Percentiles rank a stretch among this genome's conserved stretches.
These are phyloP conservation scores for Aphis craccivora DNA, from an alignment of 1,140 invertebrate species.

Conservation along the genomic window DNA sequence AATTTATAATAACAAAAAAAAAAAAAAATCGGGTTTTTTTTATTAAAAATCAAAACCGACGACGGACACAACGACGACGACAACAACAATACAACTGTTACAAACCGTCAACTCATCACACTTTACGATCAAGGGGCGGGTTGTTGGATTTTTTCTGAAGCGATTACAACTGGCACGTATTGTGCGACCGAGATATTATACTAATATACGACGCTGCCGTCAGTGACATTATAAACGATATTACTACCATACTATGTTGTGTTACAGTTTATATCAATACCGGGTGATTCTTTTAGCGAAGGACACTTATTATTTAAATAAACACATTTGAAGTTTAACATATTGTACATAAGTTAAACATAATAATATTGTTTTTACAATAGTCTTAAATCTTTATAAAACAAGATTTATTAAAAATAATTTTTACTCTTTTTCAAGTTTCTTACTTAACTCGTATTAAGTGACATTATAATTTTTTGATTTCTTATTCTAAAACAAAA, in stretches of 20 bases:
- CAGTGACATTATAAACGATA: neutral
- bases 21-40: neutral
- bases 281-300: neutral
- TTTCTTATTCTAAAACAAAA: neutral
- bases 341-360: neutral
- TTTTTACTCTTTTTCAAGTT: neutral
- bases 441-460: neutral
- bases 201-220: neutral
- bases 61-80: neutral
- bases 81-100: slow-evolving; percentile 18
- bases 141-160: slow-evolving; percentile 33
- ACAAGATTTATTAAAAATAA: neutral
- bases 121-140: slow-evolving; percentile 1
- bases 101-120: slow-evolving; percentile 52
- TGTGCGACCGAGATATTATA: neutral
- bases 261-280: neutral
- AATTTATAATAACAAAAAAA: neutral
- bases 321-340: neutral
- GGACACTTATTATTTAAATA: neutral
- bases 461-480: neutral
- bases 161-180: slow-evolving; percentile 43
- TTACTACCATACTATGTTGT: neutral
- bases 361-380: slow-evolving; percentile 2
- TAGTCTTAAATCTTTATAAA: too few species aligned
- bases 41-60: neutral